These are phyloP conservation scores for Pollenia amentaria DNA, from an alignment of 2,888 invertebrate species.

Conservation along the genomic window DNA sequence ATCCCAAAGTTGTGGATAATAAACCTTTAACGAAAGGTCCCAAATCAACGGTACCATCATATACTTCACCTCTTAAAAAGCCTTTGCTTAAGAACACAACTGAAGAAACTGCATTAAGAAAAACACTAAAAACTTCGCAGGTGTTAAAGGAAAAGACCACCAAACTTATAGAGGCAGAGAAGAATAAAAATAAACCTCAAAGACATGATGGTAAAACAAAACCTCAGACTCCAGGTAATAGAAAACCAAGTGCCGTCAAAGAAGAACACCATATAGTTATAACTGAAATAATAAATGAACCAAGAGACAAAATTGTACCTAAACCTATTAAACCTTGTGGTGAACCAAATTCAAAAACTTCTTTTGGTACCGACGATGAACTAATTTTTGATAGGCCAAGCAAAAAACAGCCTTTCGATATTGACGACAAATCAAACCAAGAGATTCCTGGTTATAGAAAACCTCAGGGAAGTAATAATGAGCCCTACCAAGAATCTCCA, in stretches of 20 bases:
- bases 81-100: slow-evolving; percentile 15
- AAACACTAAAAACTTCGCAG: slow-evolving; percentile 29
- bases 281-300: background rate
- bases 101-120: slow-evolving; percentile 34
- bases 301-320: background rate
- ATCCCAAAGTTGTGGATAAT: background rate
- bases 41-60: slow-evolving; percentile 3
- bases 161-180: slow-evolving; percentile 43
- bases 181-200: slow-evolving; percentile 40
- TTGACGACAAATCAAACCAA: background rate
- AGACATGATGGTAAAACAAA: slow-evolving; percentile 44
- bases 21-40: slow-evolving; percentile 2
- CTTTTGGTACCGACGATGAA: background rate
- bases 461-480: background rate
- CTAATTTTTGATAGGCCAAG: background rate
- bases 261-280: background rate
- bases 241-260: background rate
- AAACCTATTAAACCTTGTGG: background rate
- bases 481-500: background rate
- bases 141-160: slow-evolving; percentile 22
- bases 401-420: background rate
- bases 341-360: background rate
- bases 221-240: background rate
- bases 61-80: slow-evolving; percentile 21
- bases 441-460: background rate